A percentile compares a stretch with the other conserved stretches of the same genome.
Conservation (phyloP, 2,113 vertebrate genomes). For the Camelus bactrianus region DNA sequence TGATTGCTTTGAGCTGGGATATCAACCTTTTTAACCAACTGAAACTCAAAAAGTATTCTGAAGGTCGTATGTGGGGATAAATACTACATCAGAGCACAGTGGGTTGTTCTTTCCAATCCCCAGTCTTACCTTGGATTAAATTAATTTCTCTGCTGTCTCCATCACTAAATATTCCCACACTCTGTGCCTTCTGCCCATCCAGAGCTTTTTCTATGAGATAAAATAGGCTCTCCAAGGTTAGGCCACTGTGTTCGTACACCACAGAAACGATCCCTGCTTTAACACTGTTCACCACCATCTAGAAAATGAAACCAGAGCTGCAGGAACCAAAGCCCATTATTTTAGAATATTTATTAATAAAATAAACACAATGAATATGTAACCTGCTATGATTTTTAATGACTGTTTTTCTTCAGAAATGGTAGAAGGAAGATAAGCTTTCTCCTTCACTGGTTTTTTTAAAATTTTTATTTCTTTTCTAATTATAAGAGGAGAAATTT, state of each 20-base stretch:
- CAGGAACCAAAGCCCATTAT: not conserved
- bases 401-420: not conserved
- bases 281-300: slow-evolving; percentile 90
- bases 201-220: slow-evolving; percentile 85
- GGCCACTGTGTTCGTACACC: slow-evolving; percentile 89
- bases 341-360: not conserved
- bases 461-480: slow-evolving; percentile 26
- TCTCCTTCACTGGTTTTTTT: not conserved
- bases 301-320: slow-evolving; percentile 4
- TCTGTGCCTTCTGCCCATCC: slow-evolving; percentile 84
- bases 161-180: slow-evolving; percentile 89
- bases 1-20: not conserved
- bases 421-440: not conserved
- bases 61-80: not conserved
- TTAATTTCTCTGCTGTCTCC: slow-evolving; percentile 89
- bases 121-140: slow-evolving; percentile 87
- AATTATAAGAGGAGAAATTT: slow-evolving; percentile 2
- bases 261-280: slow-evolving; percentile 84
- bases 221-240: slow-evolving; percentile 88
- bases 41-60: not conserved
- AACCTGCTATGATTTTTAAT: not conserved
- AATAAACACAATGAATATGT: not conserved
- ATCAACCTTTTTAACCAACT: not conserved
- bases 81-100: fast-evolving
- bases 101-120: not conserved